Evolutionary conservation across 2,888 invertebrate genomes (phyloP).

Genomic region (Mimachlamys varia): DNA sequence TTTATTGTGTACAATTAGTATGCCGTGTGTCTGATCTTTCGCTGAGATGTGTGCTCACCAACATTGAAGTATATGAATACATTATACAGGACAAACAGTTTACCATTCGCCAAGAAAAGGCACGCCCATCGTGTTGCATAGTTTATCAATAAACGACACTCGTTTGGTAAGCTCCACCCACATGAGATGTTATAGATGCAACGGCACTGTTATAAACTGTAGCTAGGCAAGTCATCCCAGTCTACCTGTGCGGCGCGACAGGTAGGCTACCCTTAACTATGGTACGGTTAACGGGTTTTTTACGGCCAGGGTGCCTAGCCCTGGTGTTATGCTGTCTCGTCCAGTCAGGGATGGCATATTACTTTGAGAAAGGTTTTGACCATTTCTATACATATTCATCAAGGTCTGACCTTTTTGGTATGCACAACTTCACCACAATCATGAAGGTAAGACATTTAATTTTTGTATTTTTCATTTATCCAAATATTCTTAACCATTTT

Average conservation of each 20-base stretch:
- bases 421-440: constrained; percentile 63
- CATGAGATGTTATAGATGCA: too few species aligned
- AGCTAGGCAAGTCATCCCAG: background rate
- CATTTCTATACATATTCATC: constrained; percentile 66
- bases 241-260: background rate
- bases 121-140: background rate
- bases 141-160: background rate
- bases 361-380: constrained; percentile 61
- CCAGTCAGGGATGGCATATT: constrained; percentile 37
- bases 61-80: background rate
- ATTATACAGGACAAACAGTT: background rate
- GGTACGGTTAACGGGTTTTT: background rate
- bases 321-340: constrained; percentile 37
- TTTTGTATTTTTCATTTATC: background rate
- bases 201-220: too few species aligned
- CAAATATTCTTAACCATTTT: too few species aligned
- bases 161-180: background rate
- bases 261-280: background rate
- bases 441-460: constrained; percentile 63
- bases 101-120: background rate
- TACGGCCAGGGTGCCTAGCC: constrained; percentile 27
- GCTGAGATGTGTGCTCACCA: background rate
- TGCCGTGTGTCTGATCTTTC: background rate
- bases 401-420: constrained; percentile 58
- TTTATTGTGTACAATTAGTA: background rate